Evolutionary conservation across 2,888 invertebrate genomes (phyloP), one percentile per base, ranked within the genome.

Genomic region (Hipparchia sbordonii): DNA sequence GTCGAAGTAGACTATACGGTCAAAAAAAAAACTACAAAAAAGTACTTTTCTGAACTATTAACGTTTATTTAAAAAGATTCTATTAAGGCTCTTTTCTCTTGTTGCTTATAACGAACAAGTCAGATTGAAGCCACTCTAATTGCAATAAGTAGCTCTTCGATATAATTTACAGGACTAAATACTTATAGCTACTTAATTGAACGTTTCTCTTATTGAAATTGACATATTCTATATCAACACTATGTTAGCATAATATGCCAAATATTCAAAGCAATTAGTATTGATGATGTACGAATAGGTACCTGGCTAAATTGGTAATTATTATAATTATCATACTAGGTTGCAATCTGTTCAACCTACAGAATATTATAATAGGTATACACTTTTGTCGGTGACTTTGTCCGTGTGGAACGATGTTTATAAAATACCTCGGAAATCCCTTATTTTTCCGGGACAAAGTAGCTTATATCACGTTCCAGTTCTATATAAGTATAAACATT

Each of bases 211-310:
- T 65, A 52, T 65, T 52, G 12, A 12, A 51, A 65, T 52, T 52
- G 39, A 23, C 51, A 12, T 51, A 51, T 1, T 39, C 12, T 65
- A 23, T 33, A 51, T 51, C 63, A 23, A 9, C 48, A 63, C 23
- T 52, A 12, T 33, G 48, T 12, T 60, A 8, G 45, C n/a, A 10
- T 57, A 23, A 10, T 57, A 23, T 59, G 10, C 46, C 23, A 60
- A 39, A 51, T 63, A 9, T 51, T 48, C 63, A 60, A 51, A 54
- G 45, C 66, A 66, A 52, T 69, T 51, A 57, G 57, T n/a, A 51
- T 46, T 10, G 48, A 10, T 4, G 4, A 9, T 63, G 23, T 51
- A 9, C 46, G 4, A 13, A 23, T 48, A 51, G 23, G 23, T 39
- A 39, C 39, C 39, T 39, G 5, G 1, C 39, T 39, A 39, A 62